Percentiles rank a stretch among this genome's conserved stretches.
Evolutionary conservation across 2,113 vertebrate species (phyloP).

Genomic region (Oxyruncus cristatus): DNA sequence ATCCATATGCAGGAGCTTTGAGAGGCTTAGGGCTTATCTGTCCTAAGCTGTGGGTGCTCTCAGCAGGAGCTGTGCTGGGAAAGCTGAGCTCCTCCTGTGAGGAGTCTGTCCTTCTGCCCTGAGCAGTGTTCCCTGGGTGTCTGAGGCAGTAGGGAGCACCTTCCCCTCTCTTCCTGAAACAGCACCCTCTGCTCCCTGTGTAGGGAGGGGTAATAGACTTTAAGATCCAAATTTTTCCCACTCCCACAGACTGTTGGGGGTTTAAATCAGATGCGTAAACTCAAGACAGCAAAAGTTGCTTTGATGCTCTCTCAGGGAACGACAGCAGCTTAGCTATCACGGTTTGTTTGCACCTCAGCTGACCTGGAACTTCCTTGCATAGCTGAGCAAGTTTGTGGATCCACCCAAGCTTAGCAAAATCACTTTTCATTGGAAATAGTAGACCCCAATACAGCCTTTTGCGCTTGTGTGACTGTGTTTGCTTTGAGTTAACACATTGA

Average conservation of each 20-base stretch:
- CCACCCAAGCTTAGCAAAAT: neutral
- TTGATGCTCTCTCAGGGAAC: neutral
- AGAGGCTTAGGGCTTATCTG: neutral
- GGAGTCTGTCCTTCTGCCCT: neutral
- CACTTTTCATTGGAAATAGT: neutral
- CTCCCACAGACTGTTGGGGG: rapidly evolving
- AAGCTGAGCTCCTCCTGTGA: neutral
- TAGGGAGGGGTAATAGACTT: neutral
- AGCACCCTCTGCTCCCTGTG: neutral
- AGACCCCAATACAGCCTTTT: neutral
- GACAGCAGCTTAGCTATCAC: neutral
- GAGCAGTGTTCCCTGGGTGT: rapidly evolving
- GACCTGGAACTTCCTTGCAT: neutral
- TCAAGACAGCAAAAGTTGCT: neutral
- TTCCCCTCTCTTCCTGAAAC: neutral
- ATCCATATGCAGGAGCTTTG: neutral
- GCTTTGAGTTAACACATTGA: neutral
- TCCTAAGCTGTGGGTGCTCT: neutral
- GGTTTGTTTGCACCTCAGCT: constrained; percentile 1
- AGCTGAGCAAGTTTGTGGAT: neutral
- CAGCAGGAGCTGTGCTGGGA: neutral
- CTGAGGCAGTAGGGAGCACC: neutral
- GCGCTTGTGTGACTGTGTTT: neutral
- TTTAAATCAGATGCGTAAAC: neutral
- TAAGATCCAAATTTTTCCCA: neutral